Evolutionary conservation across 2,113 vertebrate genomes (phyloP).

Genomic region (Globicephala melas): DNA sequence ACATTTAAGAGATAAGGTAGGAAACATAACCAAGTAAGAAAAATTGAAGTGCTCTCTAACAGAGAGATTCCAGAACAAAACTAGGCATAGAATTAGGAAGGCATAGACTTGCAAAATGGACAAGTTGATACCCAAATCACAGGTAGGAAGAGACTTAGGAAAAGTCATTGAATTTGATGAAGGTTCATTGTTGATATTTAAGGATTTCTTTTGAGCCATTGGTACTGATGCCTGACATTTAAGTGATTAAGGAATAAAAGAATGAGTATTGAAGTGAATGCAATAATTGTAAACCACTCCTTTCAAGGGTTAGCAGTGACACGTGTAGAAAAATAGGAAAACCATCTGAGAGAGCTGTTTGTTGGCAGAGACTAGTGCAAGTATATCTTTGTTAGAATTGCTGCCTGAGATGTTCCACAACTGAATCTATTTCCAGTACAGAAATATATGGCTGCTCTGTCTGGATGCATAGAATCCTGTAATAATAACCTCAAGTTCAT

Average conservation of each 20-base stretch:
- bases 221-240: background rate
- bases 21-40: background rate
- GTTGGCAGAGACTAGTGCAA: background rate
- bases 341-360: background rate
- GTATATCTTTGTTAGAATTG: background rate
- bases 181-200: conserved; percentile 12
- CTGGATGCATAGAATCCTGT: background rate
- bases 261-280: background rate
- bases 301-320: background rate
- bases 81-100: background rate
- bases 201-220: background rate
- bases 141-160: background rate
- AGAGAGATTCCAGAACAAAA: background rate
- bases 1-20: background rate
- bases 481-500: conserved; percentile 17
- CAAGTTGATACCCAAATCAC: background rate
- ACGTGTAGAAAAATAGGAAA: background rate
- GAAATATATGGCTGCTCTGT: background rate
- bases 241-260: conserved; percentile 24
- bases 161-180: background rate
- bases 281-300: conserved; percentile 31
- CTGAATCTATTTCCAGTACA: background rate
- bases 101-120: background rate
- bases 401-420: background rate
- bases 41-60: background rate